Percentiles rank a stretch among this genome's conserved stretches.
Conservation (phyloP, 2,113 vertebrate genomes). For the Himantopus leucocephalus region DNA sequence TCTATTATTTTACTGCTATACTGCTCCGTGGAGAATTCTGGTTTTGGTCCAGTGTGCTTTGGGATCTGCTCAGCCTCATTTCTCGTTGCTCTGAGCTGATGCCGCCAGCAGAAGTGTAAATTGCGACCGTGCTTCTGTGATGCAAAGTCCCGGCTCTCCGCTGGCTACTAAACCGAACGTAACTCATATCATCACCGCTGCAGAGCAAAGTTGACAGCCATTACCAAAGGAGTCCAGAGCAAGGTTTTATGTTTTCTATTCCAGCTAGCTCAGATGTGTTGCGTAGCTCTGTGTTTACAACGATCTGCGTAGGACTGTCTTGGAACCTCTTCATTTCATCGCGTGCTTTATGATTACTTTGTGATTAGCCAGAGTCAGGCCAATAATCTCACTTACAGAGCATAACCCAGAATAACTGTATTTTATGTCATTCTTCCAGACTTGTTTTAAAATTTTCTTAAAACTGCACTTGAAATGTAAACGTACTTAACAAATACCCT, state of each 20-base stretch:
- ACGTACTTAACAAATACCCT: not conserved
- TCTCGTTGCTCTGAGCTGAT: not conserved
- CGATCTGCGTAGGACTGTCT: not conserved
- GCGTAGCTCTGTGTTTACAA: not conserved
- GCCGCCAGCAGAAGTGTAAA: constrained; percentile 36
- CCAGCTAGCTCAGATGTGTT: not conserved
- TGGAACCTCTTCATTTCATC: not conserved
- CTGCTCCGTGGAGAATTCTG: constrained; percentile 18
- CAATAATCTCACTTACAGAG: not conserved
- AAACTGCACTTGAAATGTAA: not conserved
- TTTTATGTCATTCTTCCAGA: not conserved
- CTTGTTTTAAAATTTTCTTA: not conserved
- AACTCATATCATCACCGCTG: not conserved
- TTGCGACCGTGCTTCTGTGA: not conserved
- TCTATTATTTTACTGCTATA: constrained; percentile 37
- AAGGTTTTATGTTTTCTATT: not conserved
- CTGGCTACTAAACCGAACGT: not conserved
- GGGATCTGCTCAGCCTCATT: constrained; percentile 27
- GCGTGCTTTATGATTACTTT: not conserved
- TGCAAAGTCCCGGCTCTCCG: not conserved
- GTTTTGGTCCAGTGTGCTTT: constrained; percentile 27
- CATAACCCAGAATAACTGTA: not conserved
- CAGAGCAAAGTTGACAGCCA: not conserved
- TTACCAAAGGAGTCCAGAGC: not conserved
- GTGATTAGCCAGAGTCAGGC: not conserved